A percentile compares a stretch with the other conserved stretches of the same genome.
Conservation (phyloP, 2,888 invertebrate genomes). For the Rhorus exstirpatorius region DNA sequence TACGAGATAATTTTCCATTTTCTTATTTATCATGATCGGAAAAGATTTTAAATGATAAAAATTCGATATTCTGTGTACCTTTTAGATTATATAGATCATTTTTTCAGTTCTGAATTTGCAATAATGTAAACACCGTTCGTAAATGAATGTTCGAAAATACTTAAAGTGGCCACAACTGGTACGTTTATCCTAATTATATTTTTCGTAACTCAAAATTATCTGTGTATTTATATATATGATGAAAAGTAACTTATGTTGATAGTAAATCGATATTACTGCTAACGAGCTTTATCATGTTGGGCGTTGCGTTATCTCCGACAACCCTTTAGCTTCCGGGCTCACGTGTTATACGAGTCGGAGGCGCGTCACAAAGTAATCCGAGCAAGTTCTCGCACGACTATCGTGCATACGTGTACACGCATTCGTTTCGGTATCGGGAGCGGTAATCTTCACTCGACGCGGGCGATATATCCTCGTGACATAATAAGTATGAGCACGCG, state of each 20-base stretch:
- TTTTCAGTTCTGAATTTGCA: too few species aligned
- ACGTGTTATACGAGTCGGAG: constrained; percentile 51
- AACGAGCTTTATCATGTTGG: constrained; percentile 64
- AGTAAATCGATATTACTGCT: constrained; percentile 59
- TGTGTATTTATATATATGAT: not conserved
- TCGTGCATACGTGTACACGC: constrained; percentile 25
- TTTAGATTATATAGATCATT: too few species aligned
- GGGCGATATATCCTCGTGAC: constrained; percentile 51
- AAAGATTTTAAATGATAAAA: too few species aligned
- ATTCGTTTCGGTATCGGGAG: constrained; percentile 44
- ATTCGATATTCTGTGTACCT: too few species aligned
- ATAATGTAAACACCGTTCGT: too few species aligned
- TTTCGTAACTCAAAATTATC: too few species aligned
- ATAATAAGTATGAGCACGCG: constrained; percentile 63
- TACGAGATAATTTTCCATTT: too few species aligned
- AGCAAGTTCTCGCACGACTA: constrained; percentile 48
- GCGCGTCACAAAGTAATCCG: constrained; percentile 67
- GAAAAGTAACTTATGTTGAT: constrained; percentile 4
- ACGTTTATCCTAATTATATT: too few species aligned
- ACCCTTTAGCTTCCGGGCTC: constrained; percentile 59
- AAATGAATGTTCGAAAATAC: too few species aligned
- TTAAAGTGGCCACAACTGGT: too few species aligned
- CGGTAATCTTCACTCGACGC: constrained; percentile 42
- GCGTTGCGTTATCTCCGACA: constrained; percentile 55
- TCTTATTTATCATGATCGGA: too few species aligned